Evolutionary conservation across 2,797 vertebrate genomes (phyloP).

Genomic region (Chanos chanos): DNA sequence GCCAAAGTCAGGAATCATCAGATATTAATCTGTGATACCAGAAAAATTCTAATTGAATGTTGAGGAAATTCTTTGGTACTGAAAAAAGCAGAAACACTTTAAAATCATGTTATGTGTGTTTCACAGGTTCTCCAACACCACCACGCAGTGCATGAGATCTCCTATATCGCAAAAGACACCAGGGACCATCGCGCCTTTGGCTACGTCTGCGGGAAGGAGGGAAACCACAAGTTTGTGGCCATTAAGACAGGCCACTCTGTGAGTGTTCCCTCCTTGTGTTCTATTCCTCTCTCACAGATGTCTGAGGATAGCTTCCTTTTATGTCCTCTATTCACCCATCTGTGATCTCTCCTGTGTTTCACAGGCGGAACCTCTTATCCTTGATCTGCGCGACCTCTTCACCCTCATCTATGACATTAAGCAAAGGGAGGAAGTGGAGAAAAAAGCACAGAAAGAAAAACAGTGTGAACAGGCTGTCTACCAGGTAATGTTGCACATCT

Average conservation of each 20-base stretch:
- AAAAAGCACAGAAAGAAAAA: conserved; percentile 97
- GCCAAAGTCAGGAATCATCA: too few species aligned
- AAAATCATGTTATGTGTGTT: conserved; percentile 1
- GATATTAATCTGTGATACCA: too few species aligned
- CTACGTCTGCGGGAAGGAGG: conserved; percentile 95
- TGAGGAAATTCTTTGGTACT: too few species aligned
- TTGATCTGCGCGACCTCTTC: conserved; percentile 96
- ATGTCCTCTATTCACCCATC: neutral
- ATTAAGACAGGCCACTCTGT: conserved; percentile 96
- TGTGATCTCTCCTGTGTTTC: neutral
- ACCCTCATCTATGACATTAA: conserved; percentile 98
- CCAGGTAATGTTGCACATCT: conserved; percentile 73
- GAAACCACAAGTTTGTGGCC: conserved; percentile 96
- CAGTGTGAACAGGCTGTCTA: conserved; percentile 97
- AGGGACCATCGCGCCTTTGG: conserved; percentile 96
- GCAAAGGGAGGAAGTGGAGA: conserved; percentile 95
- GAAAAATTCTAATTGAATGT: too few species aligned
- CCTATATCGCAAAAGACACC: conserved; percentile 98
- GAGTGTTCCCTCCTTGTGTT: conserved; percentile 63
- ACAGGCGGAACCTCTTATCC: conserved; percentile 94
- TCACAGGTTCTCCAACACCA: conserved; percentile 91
- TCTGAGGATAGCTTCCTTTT: too few species aligned
- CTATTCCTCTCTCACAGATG: neutral
- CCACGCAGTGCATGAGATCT: conserved; percentile 97
- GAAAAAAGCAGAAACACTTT: too few species aligned